Evolutionary conservation across 2,797 vertebrate species (phyloP).

Genomic region (Carapus acus): DNA sequence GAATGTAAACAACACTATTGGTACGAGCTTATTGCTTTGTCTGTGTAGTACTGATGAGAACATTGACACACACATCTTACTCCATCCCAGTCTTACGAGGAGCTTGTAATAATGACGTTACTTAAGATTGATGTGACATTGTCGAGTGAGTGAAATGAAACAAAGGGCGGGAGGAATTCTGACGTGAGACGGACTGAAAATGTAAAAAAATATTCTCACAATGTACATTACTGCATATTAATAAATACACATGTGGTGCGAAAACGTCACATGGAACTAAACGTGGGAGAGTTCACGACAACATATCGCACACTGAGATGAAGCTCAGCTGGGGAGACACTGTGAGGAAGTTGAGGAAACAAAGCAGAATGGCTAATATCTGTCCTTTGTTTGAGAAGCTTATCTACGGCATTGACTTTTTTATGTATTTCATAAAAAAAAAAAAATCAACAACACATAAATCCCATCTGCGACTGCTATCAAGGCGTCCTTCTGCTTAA

Average conservation of each 20-base stretch:
- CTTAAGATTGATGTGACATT: slow-evolving; percentile 44
- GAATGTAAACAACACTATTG: slow-evolving; percentile 24
- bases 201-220: slow-evolving; percentile 43
- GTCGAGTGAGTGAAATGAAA: slow-evolving; percentile 40
- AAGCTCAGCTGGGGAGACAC: slow-evolving; percentile 28
- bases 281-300: slow-evolving; percentile 37
- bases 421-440: too few relatives aligned
- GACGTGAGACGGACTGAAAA: slow-evolving; percentile 13
- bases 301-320: slow-evolving; percentile 34
- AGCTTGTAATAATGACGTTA: slow-evolving; percentile 36
- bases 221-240: slow-evolving; percentile 55
- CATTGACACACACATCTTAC: slow-evolving; percentile 22
- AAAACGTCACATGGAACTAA: slow-evolving; percentile 50
- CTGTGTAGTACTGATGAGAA: slow-evolving; percentile 28
- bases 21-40: slow-evolving; percentile 48
- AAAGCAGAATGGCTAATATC: slow-evolving; percentile 45
- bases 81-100: slow-evolving; percentile 29
- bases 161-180: slow-evolving; percentile 10
- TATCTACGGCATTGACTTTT: slow-evolving; percentile 51
- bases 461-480: slow-evolving; percentile 44
- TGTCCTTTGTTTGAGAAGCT: slow-evolving; percentile 54
- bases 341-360: slow-evolving; percentile 43
- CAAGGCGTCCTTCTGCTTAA: slow-evolving; percentile 39
- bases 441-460: too few relatives aligned
- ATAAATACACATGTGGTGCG: slow-evolving; percentile 63